phyloP scores from a whole-genome alignment of 2,888 invertebrate genomes.

The Beris chalybata region DNA sequence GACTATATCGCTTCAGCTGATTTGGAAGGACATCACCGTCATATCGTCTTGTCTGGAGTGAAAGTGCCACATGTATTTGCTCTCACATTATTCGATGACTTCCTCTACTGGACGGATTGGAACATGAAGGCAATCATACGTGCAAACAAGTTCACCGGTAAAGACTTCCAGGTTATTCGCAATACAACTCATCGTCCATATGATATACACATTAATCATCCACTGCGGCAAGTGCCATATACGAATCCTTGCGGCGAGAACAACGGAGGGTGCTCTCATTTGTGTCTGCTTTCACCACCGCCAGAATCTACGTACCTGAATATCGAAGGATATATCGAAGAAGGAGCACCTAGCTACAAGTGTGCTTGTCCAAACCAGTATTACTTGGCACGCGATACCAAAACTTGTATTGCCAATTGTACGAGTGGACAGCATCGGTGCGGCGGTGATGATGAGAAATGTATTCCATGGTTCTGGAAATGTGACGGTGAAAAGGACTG shows the following conservation, averaged over 20 bases:
- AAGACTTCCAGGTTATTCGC: conserved; percentile 70
- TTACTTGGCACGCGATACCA: conserved; percentile 75
- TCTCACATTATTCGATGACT: conserved; percentile 89
- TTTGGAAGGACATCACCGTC: conserved; percentile 86
- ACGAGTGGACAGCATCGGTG: conserved; percentile 68
- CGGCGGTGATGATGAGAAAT: conserved; percentile 66
- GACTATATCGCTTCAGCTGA: conserved; percentile 96
- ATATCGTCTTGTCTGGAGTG: conserved; percentile 76
- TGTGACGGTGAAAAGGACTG: conserved; percentile 92
- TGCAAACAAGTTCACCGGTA: conserved; percentile 89
- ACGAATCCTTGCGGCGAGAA: conserved; percentile 87
- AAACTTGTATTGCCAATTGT: conserved; percentile 93
- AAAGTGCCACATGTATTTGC: conserved; percentile 96
- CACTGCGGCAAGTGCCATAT: conserved; percentile 80
- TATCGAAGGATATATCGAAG: conserved; percentile 77
- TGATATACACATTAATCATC: conserved; percentile 91
- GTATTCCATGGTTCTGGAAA: conserved; percentile 81
- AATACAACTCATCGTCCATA: conserved; percentile 95
- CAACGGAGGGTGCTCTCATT: conserved; percentile 95
- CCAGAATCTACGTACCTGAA: conserved; percentile 74
- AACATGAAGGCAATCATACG: conserved; percentile 89
- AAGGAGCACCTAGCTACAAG: conserved; percentile 74
- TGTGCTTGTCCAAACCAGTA: conserved; percentile 98
- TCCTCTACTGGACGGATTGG: conserved; percentile 98
- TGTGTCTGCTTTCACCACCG: conserved; percentile 88